Percentiles rank a stretch among this genome's conserved stretches.
These are phyloP conservation scores for Distichodus sexfasciatus DNA, from an alignment of 2,797 vertebrate species.

Conservation along the genomic window DNA sequence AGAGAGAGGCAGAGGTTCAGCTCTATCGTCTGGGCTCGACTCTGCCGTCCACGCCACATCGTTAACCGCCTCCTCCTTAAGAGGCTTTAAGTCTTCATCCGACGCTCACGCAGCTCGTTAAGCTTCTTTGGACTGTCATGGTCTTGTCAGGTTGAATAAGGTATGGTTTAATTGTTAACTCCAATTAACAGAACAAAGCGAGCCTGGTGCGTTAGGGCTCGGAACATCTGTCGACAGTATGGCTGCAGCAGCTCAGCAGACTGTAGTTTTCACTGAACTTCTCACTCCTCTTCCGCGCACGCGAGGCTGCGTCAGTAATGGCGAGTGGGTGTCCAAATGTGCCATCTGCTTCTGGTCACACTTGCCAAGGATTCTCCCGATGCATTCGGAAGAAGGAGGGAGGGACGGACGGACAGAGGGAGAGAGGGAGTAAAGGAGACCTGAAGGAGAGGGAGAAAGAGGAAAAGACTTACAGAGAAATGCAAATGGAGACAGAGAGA, in stretches of 20 bases:
- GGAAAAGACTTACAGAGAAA: no score
- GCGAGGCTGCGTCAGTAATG: constrained; percentile 37
- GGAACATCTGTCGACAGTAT: constrained; percentile 37
- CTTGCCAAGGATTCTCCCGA: constrained; percentile 42
- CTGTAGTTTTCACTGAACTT: constrained; percentile 12
- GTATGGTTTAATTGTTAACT: constrained; percentile 1
- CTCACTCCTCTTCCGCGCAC: constrained; percentile 16
- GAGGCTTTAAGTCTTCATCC: neutral
- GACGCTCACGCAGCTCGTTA: neutral
- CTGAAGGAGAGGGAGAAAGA: neutral
- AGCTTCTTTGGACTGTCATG: neutral
- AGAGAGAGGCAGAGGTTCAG: constrained; percentile 10
- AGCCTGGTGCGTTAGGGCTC: constrained; percentile 22
- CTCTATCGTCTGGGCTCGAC: no score
- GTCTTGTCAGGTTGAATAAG: constrained; percentile 1
- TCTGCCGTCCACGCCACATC: no score
- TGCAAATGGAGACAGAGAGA: no score
- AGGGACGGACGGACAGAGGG: constrained; percentile 8
- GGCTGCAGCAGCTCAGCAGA: neutral
- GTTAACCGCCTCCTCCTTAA: neutral
- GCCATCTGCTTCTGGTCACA: constrained; percentile 51
- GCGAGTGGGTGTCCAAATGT: constrained; percentile 30
- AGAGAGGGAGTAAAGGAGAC: neutral
- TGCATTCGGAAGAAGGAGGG: neutral
- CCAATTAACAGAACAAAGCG: constrained; percentile 7